Conservation (phyloP, 2,797 vertebrate species). For the Melanotaenia maccullochi region DNA sequence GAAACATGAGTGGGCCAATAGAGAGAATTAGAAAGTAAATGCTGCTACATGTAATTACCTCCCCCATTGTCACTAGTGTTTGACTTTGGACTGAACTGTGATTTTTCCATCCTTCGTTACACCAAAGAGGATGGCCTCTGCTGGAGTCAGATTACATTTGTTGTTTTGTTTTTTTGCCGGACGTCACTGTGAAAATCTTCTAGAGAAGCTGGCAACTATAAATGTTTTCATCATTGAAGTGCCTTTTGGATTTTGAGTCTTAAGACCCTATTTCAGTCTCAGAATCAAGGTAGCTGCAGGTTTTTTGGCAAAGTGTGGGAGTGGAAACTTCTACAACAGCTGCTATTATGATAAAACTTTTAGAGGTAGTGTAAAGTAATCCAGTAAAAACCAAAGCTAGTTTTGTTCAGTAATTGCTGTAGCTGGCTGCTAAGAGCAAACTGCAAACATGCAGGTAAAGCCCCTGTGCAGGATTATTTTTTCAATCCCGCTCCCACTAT, state of each 20-base stretch:
- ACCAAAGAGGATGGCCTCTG: slow-evolving; percentile 30
- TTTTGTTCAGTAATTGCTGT: not conserved
- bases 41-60: slow-evolving; percentile 45
- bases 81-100: slow-evolving; percentile 28
- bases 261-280: not conserved
- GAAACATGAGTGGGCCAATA: slow-evolving; percentile 47
- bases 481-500: no score
- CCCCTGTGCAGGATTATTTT: not conserved
- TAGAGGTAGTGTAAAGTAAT: not conserved
- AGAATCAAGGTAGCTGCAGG: not conserved
- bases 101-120: slow-evolving; percentile 23
- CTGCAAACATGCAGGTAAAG: not conserved
- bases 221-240: not conserved
- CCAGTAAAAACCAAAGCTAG: not conserved
- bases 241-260: not conserved
- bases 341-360: not conserved
- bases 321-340: not conserved
- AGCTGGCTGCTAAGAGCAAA: not conserved
- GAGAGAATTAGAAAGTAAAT: slow-evolving; percentile 60
- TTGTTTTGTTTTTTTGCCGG: not conserved
- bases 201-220: not conserved
- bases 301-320: not conserved
- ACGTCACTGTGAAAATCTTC: not conserved
- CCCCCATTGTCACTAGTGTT: slow-evolving; percentile 40
- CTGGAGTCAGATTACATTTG: not conserved